Base-by-base conservation (phyloP, 2,888 invertebrate genomes). In the Lordiphosa fenestrarum region DNA sequence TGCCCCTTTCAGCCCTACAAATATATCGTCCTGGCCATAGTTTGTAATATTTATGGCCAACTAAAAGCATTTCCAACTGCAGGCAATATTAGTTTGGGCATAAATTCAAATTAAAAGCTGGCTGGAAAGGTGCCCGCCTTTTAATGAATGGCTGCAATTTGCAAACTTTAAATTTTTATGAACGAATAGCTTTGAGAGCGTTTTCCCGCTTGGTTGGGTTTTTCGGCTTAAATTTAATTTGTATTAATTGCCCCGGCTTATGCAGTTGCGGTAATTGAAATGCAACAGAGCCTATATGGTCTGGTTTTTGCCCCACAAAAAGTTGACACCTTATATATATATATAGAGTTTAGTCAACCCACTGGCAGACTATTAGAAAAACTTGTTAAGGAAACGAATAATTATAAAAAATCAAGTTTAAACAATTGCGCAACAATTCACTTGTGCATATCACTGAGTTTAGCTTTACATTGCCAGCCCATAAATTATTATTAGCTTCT, bases 41-140 rank as follows among this genome's bases (percentile, higher is more conserved):
- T 72, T 83, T 77, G 47, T 68, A 77, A 75, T 77, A 77, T 77
- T 77, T 77, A 77, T 77, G 80, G 66, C 39, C 55, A 83, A 69
- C 83, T 77, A 78, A 78, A 78, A 78, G 77, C 83, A 83, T 83
- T 77, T 82, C 75, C 80, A 78, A 51, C 46, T 61, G 69, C 63
- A 52, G 48, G 39, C 67, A 57, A 63, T 74, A 78, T 71, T 69
- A 59, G 76, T 70, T 64, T 69, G 71, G 73, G 75, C 82, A 82
- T 85, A 82, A 85, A 75, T 85, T 77, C 80, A 73, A 85, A 84
- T 84, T 84, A 80, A 69, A 67, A 63, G 46, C 49, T 55, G 64
- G 54, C 54, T 61, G 44, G 49, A 71, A 78, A 30, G 30, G 30
- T 9, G 30, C 30, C 9, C 59, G 66, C 75, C 63, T 42, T 44